Base-by-base conservation (phyloP, 2,888 invertebrate genomes). In the Erebia ligea region DNA sequence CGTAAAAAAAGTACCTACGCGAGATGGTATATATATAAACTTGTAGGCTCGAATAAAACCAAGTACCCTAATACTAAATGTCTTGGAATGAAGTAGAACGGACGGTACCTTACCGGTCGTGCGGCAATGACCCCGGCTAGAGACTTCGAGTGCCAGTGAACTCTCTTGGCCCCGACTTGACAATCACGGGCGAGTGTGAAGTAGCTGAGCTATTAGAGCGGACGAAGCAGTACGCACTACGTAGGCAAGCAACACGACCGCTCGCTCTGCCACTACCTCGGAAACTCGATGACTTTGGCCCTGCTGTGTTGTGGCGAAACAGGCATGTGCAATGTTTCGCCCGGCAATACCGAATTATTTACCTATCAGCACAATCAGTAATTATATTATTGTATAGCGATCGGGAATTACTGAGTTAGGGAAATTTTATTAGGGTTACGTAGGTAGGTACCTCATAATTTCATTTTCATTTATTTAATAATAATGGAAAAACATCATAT, bases 121-220 rank as follows among this genome's bases (percentile, higher is more conserved):
- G 78, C 78, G 84, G 80, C 84, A 86, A 85, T 87, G 86, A 86
- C 83, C 86, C 80, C 79, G 77, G 73, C 76, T 79, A 78, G 80
- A 81, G 81, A 78, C 76, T 76, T 72, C 76, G 59, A 78, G 81
- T 82, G 84, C 79, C 83, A 83, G 82, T 88, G 89, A 90, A 84
- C 88, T 82, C 82, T 81, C 80, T 81, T 83, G 86, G 85, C 84
- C 85, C 80, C 82, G 76, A 77, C 78, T 81, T 79, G 75, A 77
- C 79, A 81, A 77, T 79, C 81, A 76, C 77, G 75, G 72, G 75
- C 73, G 69, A 77, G 77, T 79, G 78, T 75, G 76, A 76, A 79
- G 77, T 79, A 82, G 81, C 78, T 83, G 79, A 81, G 81, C 82
- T 85, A 85, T 77, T 82, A 78, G 82, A 82, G 77, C 81, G 79